A percentile compares a stretch with the other conserved stretches of the same genome.
phyloP scores from a whole-genome alignment of 2,888 invertebrate species.

The Miltochrista miniata region DNA sequence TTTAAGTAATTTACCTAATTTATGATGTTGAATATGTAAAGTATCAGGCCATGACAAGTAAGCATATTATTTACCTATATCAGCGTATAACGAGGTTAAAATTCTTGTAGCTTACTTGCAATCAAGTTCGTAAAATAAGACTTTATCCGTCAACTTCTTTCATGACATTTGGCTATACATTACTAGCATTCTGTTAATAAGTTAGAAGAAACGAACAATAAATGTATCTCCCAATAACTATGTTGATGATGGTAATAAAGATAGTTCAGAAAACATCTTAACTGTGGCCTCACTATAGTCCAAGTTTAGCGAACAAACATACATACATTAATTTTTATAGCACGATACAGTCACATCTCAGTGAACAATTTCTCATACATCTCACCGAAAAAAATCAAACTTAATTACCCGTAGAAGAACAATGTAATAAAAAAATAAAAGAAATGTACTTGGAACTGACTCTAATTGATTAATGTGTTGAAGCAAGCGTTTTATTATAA shows the following conservation, averaged over 20 bases:
- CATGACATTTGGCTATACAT: too few relatives aligned
- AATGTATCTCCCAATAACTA: too few relatives aligned
- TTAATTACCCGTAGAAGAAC: slow-evolving; percentile 35
- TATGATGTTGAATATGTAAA: slow-evolving; percentile 12
- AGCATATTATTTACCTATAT: slow-evolving; percentile 1
- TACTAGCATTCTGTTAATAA: too few relatives aligned
- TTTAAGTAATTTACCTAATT: slow-evolving; percentile 14
- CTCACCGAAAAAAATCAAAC: slow-evolving; percentile 31
- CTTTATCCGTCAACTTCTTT: too few relatives aligned
- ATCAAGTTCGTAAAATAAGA: slow-evolving; percentile 5
- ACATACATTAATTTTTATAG: background rate
- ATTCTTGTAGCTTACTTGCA: slow-evolving; percentile 15
- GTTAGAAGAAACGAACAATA: too few relatives aligned
- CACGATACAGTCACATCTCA: background rate
- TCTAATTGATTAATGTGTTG: slow-evolving; percentile 59
- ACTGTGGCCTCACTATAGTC: too few relatives aligned
- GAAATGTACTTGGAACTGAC: slow-evolving; percentile 38
- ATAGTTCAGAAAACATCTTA: too few relatives aligned
- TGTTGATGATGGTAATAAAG: background rate
- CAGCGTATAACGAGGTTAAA: slow-evolving; percentile 10
- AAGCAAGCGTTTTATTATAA: slow-evolving; percentile 36
- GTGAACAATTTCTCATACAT: slow-evolving; percentile 17
- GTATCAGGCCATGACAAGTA: slow-evolving; percentile 27
- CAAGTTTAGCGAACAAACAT: too few relatives aligned
- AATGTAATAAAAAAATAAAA: slow-evolving; percentile 46